Base-by-base conservation (phyloP, 2,888 invertebrate species). In the Adela reaumurella region DNA sequence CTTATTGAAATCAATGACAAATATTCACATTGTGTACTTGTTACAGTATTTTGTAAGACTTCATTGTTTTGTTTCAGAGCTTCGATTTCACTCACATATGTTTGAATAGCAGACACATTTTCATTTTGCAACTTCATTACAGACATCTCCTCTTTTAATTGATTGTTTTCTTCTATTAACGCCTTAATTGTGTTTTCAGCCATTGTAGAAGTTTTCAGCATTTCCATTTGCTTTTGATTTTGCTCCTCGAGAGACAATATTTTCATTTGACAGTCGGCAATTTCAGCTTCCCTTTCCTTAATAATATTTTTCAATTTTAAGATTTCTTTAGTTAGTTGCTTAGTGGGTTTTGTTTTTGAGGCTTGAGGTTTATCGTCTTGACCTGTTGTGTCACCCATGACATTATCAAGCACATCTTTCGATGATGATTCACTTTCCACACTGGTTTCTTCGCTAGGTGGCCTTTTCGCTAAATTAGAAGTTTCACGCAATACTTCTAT, bases 271-370 rank as follows among this genome's bases (percentile, higher is more conserved):
- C 74, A 77, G 55, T 78, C 78, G 16, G 66, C 78, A 53, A 78
- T 82, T 54, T 78, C 78, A 43, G 63, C 69, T 62, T 82, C 83
- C 53, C 76, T 73, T 53, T 81, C 78, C 62, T 81, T 81, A 17
- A 81, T 71, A 1, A 63, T 68, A 58, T 74, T 77, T 55, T 81
- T 81, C 20, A 81, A 57, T 59, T 80, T 76, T 2, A 81, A 62
- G 54, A 81, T 79, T 61, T 81, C 80, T 60, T 80, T 81, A 6
- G 80, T 81, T 46, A 78, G 59, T 58, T 80, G 79, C 58, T 81
- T 81, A 1, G 72, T 69, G 47, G 73, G 66, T 59, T 79, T 78
- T 8, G 67, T 65, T 55, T 46, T 46, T 42, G 44, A 29, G 18
- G 43, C 17, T 43, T 35, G 35, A 8, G 35, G 35, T 14, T 14